Evolutionary conservation across 2,797 vertebrate genomes (phyloP).

Genomic region (Acestrorhynchus altus): DNA sequence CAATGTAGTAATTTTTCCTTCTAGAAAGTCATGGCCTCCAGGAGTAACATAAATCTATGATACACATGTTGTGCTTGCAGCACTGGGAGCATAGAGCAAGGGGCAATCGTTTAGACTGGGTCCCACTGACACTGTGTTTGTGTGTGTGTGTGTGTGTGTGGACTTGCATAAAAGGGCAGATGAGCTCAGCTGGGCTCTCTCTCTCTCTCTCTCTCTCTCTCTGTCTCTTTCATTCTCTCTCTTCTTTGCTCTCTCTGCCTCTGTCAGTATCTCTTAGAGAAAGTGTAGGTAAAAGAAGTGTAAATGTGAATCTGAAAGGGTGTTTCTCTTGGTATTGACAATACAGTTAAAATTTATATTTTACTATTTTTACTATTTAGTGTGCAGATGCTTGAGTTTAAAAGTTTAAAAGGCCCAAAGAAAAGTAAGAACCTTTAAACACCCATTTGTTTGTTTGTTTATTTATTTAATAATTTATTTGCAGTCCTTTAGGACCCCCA

Average conservation of each 20-base stretch:
- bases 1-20: not conserved
- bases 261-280: not conserved
- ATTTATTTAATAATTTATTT: not conserved
- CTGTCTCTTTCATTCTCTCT: conserved; percentile 21
- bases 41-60: not conserved
- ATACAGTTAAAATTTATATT: too few species aligned
- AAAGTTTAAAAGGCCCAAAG: too few species aligned
- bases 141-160: conserved; percentile 35
- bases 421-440: not conserved
- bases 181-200: conserved; percentile 69
- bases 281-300: too few species aligned
- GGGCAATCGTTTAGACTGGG: conserved; percentile 22
- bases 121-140: conserved; percentile 19
- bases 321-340: too few species aligned
- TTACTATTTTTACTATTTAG: too few species aligned
- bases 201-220: conserved; percentile 25
- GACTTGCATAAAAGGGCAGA: conserved; percentile 76
- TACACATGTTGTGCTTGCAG: not conserved
- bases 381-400: too few species aligned
- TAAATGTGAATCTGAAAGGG: too few species aligned
- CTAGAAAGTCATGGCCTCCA: not conserved
- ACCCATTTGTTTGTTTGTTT: too few species aligned
- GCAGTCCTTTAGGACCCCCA: conserved; percentile 7
- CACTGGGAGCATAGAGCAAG: not conserved
- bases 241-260: not conserved